Percentiles rank a stretch among this genome's conserved stretches.
Evolutionary conservation across 1,140 invertebrate species (phyloP).

Genomic region (Drosophila subobscura): DNA sequence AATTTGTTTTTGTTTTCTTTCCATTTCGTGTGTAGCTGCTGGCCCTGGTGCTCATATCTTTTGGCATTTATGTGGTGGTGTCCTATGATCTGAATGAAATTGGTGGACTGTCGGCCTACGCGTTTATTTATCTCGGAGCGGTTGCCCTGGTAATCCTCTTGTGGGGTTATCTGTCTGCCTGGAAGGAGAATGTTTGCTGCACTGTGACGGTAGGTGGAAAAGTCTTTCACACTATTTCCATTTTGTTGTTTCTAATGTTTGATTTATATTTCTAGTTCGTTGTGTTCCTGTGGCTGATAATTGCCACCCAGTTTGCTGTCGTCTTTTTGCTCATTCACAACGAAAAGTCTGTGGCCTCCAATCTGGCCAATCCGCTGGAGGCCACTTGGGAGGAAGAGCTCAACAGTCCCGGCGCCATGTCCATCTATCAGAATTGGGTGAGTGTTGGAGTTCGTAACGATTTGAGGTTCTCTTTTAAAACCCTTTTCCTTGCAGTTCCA

Average conservation of each 20-base stretch:
- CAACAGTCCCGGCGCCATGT: slow-evolving; percentile 73
- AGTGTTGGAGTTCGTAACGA: background rate
- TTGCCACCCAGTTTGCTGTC: slow-evolving; percentile 53
- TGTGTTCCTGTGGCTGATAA: slow-evolving; percentile 55
- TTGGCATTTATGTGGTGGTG: slow-evolving; percentile 62
- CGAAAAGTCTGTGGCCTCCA: slow-evolving; percentile 34
- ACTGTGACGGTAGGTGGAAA: slow-evolving; percentile 66
- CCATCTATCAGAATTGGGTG: slow-evolving; percentile 77
- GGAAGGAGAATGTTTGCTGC: slow-evolving; percentile 74
- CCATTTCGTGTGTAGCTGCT: slow-evolving; percentile 62
- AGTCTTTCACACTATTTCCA: background rate
- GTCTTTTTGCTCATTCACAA: slow-evolving; percentile 39
- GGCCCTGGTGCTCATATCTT: slow-evolving; percentile 71
- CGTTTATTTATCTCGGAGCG: slow-evolving; percentile 55
- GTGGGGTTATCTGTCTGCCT: slow-evolving; percentile 72
- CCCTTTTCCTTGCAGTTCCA: slow-evolving; percentile 73
- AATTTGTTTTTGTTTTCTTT: background rate
- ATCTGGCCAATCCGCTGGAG: slow-evolving; percentile 64
- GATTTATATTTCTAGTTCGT: slow-evolving; percentile 51
- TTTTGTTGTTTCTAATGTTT: background rate
- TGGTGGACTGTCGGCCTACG: slow-evolving; percentile 28
- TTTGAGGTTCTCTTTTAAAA: background rate
- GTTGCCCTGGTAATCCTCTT: slow-evolving; percentile 57
- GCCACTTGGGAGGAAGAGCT: slow-evolving; percentile 71
- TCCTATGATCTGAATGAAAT: slow-evolving; percentile 63